Percentiles rank a stretch among this genome's conserved stretches.
Evolutionary conservation across 2,888 invertebrate genomes (phyloP).

Genomic region (Platypus cylindrus): DNA sequence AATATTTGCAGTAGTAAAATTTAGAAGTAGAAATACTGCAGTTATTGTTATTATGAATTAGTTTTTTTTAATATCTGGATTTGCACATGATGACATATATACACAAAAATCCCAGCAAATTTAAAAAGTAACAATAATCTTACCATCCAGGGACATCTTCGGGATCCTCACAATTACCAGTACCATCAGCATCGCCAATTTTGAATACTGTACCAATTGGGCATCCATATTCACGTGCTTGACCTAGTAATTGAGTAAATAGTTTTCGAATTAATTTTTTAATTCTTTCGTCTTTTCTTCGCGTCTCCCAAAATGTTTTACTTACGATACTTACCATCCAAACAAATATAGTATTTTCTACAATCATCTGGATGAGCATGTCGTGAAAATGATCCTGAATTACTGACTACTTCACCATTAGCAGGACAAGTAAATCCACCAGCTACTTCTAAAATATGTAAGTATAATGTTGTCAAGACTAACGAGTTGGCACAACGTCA

Average conservation of each 20-base stretch:
- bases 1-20: no score
- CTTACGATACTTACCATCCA: constrained; percentile 48
- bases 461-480: constrained; percentile 13
- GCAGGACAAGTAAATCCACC: constrained; percentile 63
- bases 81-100: no score
- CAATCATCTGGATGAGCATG: constrained; percentile 92
- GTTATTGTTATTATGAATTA: no score
- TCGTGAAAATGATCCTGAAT: constrained; percentile 81
- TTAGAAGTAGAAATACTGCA: no score
- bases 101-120: no score
- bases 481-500: constrained; percentile 6
- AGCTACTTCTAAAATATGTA: constrained; percentile 61
- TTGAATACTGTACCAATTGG: constrained; percentile 93
- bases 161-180: constrained; percentile 88
- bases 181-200: constrained; percentile 80
- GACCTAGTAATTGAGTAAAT: no score
- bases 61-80: no score
- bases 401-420: constrained; percentile 68
- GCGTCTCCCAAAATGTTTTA: background rate
- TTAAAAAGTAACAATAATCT: no score
- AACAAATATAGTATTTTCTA: constrained; percentile 89
- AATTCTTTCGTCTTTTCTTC: no score
- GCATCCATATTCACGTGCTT: constrained; percentile 87
- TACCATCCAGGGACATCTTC: constrained; percentile 94
- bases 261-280: no score